Evolutionary conservation across 2,113 vertebrate genomes (phyloP), one percentile per base, ranked within the genome.

Genomic region (Gila orcuttii): DNA sequence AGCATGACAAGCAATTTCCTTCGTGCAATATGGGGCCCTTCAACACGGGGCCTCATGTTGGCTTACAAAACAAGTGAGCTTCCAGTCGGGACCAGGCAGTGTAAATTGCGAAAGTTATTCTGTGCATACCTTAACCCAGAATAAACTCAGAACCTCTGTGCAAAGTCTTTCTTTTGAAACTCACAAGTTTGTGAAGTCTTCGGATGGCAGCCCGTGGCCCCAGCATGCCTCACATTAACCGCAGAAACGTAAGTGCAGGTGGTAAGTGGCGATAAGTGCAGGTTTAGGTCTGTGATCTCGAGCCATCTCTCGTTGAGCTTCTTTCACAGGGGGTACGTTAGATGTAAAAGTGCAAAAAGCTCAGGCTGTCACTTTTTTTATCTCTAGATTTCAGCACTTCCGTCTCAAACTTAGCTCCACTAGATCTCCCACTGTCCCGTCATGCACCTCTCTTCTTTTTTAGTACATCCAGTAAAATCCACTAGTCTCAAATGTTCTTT

Each of bases 211-310:
- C 50, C 33, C 33, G 7, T 39, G 31, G 82, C 60, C 60, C 17
- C 62, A 15, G 45, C 50, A 31, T 50, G 45, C 64, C 82, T 71
- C 31, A 3, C 66, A 25, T 73, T 83, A 83, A 57, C 52, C 82
- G 73, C 23, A 39, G 47, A 74, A 57, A 57, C 28, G 33, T 8
- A 50, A 52, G 79, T 45, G 28, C 62, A 23, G 62, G 62, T 83
- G 81, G 73, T 83, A 83, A 83, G 81, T 83, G 81, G 47, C 13
- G 66, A 83, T 83, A 83, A 83, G 50, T 71, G 81, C 66, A 28
- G 66, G 66, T 57, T 83, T 66, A 57, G 50, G 28, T 55, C 66
- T 55, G 66, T 73, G 66, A 83, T 83, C 81, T 73, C 28, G 15
- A 73, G 57, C 47, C 81, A 23, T 57, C 81, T 83, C 47, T 83